Conservation (phyloP, 2,888 invertebrate genomes). For the Meganola albula region DNA sequence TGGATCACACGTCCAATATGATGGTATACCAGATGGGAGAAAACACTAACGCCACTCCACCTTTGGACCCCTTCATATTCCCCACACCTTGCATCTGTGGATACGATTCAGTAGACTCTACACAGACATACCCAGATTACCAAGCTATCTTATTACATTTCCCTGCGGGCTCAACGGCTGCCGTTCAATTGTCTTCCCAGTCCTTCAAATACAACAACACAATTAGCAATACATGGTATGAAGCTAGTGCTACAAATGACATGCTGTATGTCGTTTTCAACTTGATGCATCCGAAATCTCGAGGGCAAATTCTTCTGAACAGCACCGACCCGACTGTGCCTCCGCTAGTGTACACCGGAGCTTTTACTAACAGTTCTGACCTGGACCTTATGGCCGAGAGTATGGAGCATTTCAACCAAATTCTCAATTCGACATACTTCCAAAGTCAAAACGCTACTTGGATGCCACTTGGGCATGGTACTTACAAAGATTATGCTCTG, state of each 20-base stretch:
- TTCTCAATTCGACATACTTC: conserved; percentile 29
- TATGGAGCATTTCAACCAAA: conserved; percentile 27
- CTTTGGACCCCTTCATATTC: conserved; percentile 5
- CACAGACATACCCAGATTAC: conserved; percentile 24
- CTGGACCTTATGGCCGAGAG: conserved; percentile 25
- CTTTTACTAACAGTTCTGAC: conserved; percentile 21
- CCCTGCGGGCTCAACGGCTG: conserved; percentile 16
- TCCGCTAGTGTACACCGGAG: conserved; percentile 9
- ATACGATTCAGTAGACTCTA: conserved; percentile 19
- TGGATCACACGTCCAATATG: conserved; percentile 10
- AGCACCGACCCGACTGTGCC: conserved; percentile 28
- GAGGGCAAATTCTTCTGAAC: conserved; percentile 5
- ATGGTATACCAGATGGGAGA: not conserved
- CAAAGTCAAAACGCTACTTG: conserved; percentile 22
- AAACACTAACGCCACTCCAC: not conserved
- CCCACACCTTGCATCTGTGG: conserved; percentile 22
- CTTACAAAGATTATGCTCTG: conserved; percentile 20
- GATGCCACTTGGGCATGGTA: conserved; percentile 28
- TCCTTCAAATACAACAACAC: conserved; percentile 22
- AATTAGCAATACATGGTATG: conserved; percentile 26
- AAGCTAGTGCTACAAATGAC: conserved; percentile 5
- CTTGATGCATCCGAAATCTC: conserved; percentile 9
- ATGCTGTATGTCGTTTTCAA: not conserved
- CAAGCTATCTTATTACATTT: conserved; percentile 25
- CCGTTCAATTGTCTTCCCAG: conserved; percentile 25